Evolutionary conservation across 2,888 invertebrate species (phyloP).

Genomic region (Allacma fusca): DNA sequence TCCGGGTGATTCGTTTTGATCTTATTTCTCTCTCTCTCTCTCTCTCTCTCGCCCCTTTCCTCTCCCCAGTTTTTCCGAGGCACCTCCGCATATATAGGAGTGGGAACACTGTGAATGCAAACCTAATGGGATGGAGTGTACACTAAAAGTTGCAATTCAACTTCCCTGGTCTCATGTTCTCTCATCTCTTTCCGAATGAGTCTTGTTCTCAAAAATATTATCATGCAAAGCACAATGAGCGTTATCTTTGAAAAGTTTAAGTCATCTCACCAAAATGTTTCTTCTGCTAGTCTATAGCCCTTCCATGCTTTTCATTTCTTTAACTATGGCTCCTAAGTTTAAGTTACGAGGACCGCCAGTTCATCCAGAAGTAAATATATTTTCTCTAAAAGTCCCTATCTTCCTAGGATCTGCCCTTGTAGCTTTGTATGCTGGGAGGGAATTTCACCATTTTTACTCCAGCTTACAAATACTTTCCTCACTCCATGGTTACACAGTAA

Average conservation of each 20-base stretch:
- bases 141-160: background rate
- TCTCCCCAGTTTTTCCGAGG: too few relatives aligned
- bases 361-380: conserved; percentile 18
- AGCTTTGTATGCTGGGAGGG: background rate
- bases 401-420: background rate
- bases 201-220: conserved; percentile 35
- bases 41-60: background rate
- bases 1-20: background rate
- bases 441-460: background rate
- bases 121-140: background rate
- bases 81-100: too few relatives aligned
- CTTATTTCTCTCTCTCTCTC: conserved; percentile 13
- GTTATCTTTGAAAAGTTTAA: conserved; percentile 41
- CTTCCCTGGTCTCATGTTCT: background rate
- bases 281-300: background rate
- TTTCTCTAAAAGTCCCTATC: background rate
- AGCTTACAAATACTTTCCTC: background rate
- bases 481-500: too few relatives aligned
- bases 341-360: background rate
- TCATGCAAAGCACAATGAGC: conserved; percentile 41
- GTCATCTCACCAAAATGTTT: conserved; percentile 29
- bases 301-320: background rate
- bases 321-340: background rate
- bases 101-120: too few relatives aligned
- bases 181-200: background rate